Evolutionary conservation across 2,888 invertebrate genomes (phyloP).

Genomic region (Chironomus riparius): DNA sequence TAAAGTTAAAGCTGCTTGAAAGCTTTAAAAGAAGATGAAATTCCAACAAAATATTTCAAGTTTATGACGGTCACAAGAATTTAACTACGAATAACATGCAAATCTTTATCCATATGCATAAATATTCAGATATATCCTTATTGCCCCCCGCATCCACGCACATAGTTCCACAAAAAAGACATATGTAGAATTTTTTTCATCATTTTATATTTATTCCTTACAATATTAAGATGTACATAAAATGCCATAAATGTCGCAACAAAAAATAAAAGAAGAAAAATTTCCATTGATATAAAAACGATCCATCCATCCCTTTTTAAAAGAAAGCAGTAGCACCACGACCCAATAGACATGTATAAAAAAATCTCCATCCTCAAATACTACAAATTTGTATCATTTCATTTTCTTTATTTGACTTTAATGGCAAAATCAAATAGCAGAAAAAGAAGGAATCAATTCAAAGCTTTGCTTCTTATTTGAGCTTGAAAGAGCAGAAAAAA

Average conservation of each 20-base stretch:
- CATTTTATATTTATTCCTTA: too few species aligned
- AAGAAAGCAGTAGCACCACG: neutral
- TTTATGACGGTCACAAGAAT: too few species aligned
- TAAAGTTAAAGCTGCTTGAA: too few species aligned
- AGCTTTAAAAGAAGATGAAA: too few species aligned
- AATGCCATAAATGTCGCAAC: neutral
- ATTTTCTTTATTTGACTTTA: conserved; percentile 21
- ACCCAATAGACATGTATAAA: neutral
- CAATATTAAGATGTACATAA: neutral
- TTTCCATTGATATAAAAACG: too few species aligned
- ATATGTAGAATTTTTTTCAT: too few species aligned
- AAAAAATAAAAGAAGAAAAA: neutral
- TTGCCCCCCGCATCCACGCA: too few species aligned
- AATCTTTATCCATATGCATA: too few species aligned
- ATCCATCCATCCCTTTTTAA: neutral
- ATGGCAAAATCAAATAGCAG: conserved; percentile 12
- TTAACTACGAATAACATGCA: too few species aligned
- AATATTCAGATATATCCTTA: too few species aligned
- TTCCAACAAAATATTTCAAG: too few species aligned
- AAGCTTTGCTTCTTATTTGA: neutral
- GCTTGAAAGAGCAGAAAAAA: neutral
- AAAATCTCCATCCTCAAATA: neutral
- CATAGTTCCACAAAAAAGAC: too few species aligned
- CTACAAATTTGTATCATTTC: neutral
- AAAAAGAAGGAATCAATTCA: neutral